Evolutionary conservation across 2,888 invertebrate genomes (phyloP).

Genomic region (Eucera pruinosa): DNA sequence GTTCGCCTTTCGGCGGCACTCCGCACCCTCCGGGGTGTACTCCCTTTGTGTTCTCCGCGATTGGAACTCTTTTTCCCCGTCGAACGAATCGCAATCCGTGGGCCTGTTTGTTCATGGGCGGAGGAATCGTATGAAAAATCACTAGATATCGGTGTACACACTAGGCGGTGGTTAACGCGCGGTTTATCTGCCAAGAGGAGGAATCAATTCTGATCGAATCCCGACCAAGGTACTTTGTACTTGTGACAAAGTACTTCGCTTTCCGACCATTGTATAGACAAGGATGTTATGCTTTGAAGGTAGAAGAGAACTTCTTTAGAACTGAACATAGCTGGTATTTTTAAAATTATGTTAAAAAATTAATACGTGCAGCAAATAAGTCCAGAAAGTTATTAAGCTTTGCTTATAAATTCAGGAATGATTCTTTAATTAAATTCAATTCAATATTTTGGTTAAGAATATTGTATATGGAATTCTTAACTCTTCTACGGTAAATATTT

Average conservation of each 20-base stretch:
- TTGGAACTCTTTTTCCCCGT: slow-evolving; percentile 12
- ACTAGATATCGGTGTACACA: slow-evolving; percentile 26
- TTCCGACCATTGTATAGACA: not conserved
- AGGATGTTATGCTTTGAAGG: not conserved
- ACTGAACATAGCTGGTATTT: not conserved
- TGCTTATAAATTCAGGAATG: too few species aligned
- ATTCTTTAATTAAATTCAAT: too few species aligned
- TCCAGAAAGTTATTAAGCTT: too few species aligned
- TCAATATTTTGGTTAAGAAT: too few species aligned
- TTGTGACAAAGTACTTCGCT: slow-evolving; percentile 3
- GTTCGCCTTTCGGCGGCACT: slow-evolving; percentile 47
- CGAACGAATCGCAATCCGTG: slow-evolving; percentile 5
- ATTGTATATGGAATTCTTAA: not conserved
- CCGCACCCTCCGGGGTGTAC: slow-evolving; percentile 10
- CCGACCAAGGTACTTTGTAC: too few species aligned
- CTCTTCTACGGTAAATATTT: too few species aligned
- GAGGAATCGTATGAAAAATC: slow-evolving; percentile 18
- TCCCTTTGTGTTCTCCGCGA: slow-evolving; percentile 17
- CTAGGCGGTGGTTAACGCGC: slow-evolving; percentile 5
- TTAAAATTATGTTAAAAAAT: too few species aligned
- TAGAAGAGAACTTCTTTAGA: not conserved
- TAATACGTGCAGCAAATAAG: too few species aligned
- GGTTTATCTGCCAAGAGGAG: slow-evolving; percentile 21
- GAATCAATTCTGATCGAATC: slow-evolving; percentile 38
- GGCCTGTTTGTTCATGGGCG: not conserved